Conservation (phyloP, 2,113 vertebrate genomes). For the Galbula dea region DNA sequence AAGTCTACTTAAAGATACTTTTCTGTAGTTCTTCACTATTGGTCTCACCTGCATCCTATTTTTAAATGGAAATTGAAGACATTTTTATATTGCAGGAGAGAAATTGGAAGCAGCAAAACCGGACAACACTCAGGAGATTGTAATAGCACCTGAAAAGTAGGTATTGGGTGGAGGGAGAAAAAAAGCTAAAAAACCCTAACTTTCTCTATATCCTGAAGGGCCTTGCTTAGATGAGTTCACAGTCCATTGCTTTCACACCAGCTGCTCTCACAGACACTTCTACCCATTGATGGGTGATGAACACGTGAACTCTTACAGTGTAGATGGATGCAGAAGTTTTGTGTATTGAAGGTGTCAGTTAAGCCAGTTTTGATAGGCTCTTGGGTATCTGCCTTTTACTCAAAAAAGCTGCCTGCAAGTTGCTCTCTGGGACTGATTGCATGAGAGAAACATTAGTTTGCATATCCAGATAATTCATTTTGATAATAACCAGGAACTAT, state of each 20-base stretch:
- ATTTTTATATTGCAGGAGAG: slow-evolving; percentile 36
- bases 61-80: background rate
- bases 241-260: background rate
- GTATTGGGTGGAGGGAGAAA: background rate
- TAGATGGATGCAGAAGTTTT: background rate
- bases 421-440: background rate
- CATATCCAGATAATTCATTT: background rate
- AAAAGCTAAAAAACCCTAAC: background rate
- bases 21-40: background rate
- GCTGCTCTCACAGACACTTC: background rate
- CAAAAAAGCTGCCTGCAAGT: background rate
- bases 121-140: slow-evolving; percentile 38
- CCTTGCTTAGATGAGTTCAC: background rate
- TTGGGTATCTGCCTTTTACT: background rate
- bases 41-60: background rate
- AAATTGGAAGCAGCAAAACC: background rate
- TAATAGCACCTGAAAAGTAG: slow-evolving; percentile 69
- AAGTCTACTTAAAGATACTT: background rate
- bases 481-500: background rate
- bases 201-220: background rate
- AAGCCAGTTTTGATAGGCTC: background rate
- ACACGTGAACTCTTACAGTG: background rate
- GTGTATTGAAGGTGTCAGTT: background rate
- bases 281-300: background rate
- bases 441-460: background rate